Percentiles rank a stretch among this genome's conserved stretches.
Conservation (phyloP, 2,113 vertebrate species). For the Peromyscus californicus region DNA sequence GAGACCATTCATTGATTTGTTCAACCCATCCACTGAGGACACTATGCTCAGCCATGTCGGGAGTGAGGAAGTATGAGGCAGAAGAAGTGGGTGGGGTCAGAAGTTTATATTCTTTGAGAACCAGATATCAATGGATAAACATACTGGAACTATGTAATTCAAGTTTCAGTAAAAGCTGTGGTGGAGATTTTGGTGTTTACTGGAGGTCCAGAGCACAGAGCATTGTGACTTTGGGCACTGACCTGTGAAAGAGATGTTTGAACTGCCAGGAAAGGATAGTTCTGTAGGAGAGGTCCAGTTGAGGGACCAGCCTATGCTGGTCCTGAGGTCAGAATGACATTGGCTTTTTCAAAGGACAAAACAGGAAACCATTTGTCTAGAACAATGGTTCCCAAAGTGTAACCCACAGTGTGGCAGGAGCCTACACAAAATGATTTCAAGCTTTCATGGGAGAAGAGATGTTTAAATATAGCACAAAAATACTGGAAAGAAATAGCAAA, state of each 20-base stretch:
- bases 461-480: not conserved
- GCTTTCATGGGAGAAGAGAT: conserved; percentile 14
- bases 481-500: not conserved
- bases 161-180: not conserved
- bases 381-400: not conserved
- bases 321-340: not conserved
- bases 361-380: not conserved
- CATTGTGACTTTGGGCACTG: not conserved
- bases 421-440: not conserved
- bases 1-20: not conserved
- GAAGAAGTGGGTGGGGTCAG: not conserved
- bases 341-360: not conserved
- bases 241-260: not conserved
- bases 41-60: not conserved
- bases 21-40: not conserved
- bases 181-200: not conserved
- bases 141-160: not conserved
- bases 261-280: not conserved
- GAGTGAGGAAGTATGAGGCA: not conserved
- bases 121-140: not conserved
- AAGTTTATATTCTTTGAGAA: not conserved
- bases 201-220: not conserved
- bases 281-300: not conserved
- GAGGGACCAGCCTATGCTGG: not conserved
- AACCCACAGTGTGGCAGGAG: not conserved